Evolutionary conservation across 1,140 invertebrate species (phyloP).

Genomic region (Pissodes strobi): DNA sequence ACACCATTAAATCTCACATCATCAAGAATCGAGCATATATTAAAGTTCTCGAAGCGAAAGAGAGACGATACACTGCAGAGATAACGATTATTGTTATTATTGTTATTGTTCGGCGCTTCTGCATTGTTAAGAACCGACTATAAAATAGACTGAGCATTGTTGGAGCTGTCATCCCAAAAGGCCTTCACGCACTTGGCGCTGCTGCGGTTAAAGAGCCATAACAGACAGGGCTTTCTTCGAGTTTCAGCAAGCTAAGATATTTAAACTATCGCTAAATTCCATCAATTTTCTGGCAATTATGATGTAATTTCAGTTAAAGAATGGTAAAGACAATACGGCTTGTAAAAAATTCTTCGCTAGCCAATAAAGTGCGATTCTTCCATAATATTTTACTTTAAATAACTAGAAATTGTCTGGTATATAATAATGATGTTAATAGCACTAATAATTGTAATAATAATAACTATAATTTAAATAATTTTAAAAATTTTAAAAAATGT

Average conservation of each 20-base stretch:
- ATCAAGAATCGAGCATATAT: neutral
- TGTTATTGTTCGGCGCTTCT: conserved; percentile 24
- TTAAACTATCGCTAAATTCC: neutral
- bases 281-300: no score
- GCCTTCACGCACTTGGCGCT: conserved; percentile 16
- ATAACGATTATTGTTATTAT: conserved; percentile 23
- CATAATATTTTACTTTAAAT: no score
- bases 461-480: no score
- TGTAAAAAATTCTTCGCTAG: no score
- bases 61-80: conserved; percentile 10
- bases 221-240: conserved; percentile 12
- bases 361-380: no score
- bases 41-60: neutral
- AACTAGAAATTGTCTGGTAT: no score
- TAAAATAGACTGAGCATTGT: conserved; percentile 25
- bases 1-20: conserved; percentile 1
- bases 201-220: conserved; percentile 1
- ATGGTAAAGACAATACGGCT: no score
- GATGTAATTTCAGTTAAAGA: no score
- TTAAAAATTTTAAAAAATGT: no score
- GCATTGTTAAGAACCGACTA: conserved; percentile 22
- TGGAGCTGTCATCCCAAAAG: conserved; percentile 21
- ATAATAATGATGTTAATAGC: no score
- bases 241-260: neutral
- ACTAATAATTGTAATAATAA: no score